Evolutionary conservation across 2,113 vertebrate genomes (phyloP).

Genomic region (Anhinga rufa): DNA sequence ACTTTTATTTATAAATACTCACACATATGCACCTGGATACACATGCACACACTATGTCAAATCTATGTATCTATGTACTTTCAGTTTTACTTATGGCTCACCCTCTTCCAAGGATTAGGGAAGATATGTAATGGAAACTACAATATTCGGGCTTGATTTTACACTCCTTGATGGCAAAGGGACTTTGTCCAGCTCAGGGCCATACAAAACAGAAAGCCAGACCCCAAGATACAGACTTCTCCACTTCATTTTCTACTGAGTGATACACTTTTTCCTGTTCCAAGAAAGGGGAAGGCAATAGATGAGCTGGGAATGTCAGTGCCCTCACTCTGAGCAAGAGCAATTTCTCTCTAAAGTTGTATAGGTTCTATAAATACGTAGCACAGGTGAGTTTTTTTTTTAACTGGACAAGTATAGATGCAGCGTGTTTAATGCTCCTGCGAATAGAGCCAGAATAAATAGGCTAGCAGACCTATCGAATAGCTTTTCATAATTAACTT

Average conservation of each 20-base stretch:
- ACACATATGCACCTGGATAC: too few relatives aligned
- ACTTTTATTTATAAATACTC: not conserved
- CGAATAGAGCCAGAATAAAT: constrained; percentile 24
- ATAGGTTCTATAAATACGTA: not conserved
- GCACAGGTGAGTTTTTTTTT: not conserved
- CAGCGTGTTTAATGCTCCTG: not conserved
- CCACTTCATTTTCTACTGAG: not conserved
- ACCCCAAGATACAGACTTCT: not conserved
- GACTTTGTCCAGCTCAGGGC: not conserved
- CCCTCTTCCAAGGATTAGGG: not conserved
- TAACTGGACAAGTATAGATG: not conserved
- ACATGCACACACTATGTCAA: accelerated
- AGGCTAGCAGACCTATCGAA: not conserved
- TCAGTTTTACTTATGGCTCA: not conserved
- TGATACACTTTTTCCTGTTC: not conserved
- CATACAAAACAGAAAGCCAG: not conserved
- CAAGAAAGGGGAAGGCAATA: not conserved
- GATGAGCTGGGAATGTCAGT: not conserved
- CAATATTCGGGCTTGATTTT: not conserved
- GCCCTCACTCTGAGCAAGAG: not conserved
- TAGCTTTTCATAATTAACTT: not conserved
- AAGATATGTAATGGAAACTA: accelerated
- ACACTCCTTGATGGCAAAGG: not conserved
- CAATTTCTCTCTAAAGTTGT: not conserved
- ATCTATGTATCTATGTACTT: not conserved